These are phyloP conservation scores for Hartigia nigra DNA, from an alignment of 2,888 invertebrate genomes.

Conservation along the genomic window DNA sequence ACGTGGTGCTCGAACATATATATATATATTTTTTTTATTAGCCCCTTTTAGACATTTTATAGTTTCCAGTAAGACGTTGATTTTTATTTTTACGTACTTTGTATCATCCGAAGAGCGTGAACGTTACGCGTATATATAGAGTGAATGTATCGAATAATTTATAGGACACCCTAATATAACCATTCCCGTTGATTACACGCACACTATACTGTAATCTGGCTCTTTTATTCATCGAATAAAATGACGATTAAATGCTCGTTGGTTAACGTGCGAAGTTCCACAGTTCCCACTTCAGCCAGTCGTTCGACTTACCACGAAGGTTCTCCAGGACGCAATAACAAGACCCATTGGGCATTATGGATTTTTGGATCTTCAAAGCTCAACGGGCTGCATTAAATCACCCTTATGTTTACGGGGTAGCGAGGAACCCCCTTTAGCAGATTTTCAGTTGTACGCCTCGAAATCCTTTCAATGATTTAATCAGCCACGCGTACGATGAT, in stretches of 20 bases:
- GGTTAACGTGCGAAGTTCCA: conserved; percentile 36
- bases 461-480: conserved; percentile 15
- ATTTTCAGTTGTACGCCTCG: conserved; percentile 25
- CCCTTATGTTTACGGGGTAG: conserved; percentile 21
- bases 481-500: neutral
- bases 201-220: neutral
- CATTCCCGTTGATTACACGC: neutral
- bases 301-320: conserved; percentile 9
- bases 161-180: neutral
- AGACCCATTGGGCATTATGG: conserved; percentile 1
- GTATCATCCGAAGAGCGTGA: neutral
- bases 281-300: conserved; percentile 21
- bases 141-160: neutral
- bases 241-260: conserved; percentile 38
- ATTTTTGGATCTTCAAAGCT: conserved; percentile 3
- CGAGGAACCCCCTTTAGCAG: conserved; percentile 7
- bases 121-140: neutral
- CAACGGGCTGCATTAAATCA: conserved; percentile 27
- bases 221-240: neutral
- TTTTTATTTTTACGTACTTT: neutral
- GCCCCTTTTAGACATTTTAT: neutral
- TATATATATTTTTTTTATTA: neutral
- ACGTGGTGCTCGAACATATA: neutral
- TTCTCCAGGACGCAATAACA: conserved; percentile 1
- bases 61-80: conserved; percentile 3